A percentile compares a stretch with the other conserved stretches of the same genome.
Conservation (phyloP, 2,113 vertebrate genomes). For the Pterophyllum scalare region DNA sequence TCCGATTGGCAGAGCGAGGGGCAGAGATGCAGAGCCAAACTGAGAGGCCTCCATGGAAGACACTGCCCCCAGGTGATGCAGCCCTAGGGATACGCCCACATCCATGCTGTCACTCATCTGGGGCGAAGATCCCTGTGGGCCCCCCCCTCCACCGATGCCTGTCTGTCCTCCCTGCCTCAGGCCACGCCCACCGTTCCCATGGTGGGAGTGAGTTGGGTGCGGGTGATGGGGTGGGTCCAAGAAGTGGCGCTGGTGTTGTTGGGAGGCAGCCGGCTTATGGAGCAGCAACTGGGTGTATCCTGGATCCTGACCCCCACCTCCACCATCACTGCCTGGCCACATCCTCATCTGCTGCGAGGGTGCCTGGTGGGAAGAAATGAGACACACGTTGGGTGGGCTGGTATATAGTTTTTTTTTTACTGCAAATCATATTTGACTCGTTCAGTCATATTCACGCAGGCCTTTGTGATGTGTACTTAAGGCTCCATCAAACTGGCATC, state of each 20-base stretch:
- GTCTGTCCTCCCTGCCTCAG: constrained; percentile 80
- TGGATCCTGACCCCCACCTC: constrained; percentile 83
- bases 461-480: too few relatives aligned
- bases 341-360: constrained; percentile 89
- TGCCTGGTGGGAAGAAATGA: constrained; percentile 71
- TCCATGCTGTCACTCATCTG: constrained; percentile 89
- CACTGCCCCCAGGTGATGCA: constrained; percentile 85
- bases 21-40: constrained; percentile 86
- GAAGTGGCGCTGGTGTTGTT: constrained; percentile 86
- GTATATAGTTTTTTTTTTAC: neutral
- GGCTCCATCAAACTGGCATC: too few relatives aligned
- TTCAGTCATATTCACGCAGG: too few relatives aligned
- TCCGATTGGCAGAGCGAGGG: constrained; percentile 86
- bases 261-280: constrained; percentile 89
- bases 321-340: constrained; percentile 89
- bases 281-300: constrained; percentile 88
- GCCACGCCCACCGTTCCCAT: constrained; percentile 83
- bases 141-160: constrained; percentile 73
- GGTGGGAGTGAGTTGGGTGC: constrained; percentile 86
- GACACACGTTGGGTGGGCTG: neutral
- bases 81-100: constrained; percentile 85
- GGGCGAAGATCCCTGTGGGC: constrained; percentile 83
- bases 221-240: constrained; percentile 85
- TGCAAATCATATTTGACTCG: too few relatives aligned
- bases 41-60: constrained; percentile 88